Evolutionary conservation across 1,140 invertebrate genomes (phyloP), one percentile per base, ranked within the genome.

Genomic region (Orussus abietinus): DNA sequence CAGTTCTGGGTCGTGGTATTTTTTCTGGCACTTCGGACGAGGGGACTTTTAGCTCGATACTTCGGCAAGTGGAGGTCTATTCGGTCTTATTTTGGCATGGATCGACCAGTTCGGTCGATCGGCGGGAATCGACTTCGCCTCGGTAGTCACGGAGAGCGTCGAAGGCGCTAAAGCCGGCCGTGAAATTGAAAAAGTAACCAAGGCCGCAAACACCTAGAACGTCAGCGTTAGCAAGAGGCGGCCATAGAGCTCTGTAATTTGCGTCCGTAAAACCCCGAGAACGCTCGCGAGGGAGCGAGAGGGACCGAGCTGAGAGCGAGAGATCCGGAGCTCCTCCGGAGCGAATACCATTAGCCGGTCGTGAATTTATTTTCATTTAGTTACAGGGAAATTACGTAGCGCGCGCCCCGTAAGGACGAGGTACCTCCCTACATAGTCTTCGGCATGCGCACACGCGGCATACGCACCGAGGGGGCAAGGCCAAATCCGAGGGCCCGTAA

Each of bases 311-410:
- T 41, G 45, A 25, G 49, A 49, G 39, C 38, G 55, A 42, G 48
- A 48, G 47, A 47, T 45, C 47, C 13, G 13, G 36, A 38, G 40
- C 42, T n/a, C 51, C 52, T 48, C 56, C 57, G 41, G 53, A 53
- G 47, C 48, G 53, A 57, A 56, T 55, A 59, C 53, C 53, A 62
- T 66, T 62, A 58, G 57, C 34, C 48, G 47, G 45, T 48, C 56
- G 55, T 64, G 59, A 69, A 69, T 70, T 72, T 71, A 72, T 70
- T 69, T 62, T 65, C 64, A 66, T 69, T 69, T 67, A 66, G 63
- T 67, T 68, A 57, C 63, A 47, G 64, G 61, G 64, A 69, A 69
- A 69, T 69, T 71, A 58, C 58, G 47, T 55, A 35, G 37, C 38
- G 43, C 35, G 35, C 51, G 28, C 41, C 39, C 42, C 51, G 48